Evolutionary conservation across 1,140 invertebrate species (phyloP).

Genomic region (Drosophila tsacasi): DNA sequence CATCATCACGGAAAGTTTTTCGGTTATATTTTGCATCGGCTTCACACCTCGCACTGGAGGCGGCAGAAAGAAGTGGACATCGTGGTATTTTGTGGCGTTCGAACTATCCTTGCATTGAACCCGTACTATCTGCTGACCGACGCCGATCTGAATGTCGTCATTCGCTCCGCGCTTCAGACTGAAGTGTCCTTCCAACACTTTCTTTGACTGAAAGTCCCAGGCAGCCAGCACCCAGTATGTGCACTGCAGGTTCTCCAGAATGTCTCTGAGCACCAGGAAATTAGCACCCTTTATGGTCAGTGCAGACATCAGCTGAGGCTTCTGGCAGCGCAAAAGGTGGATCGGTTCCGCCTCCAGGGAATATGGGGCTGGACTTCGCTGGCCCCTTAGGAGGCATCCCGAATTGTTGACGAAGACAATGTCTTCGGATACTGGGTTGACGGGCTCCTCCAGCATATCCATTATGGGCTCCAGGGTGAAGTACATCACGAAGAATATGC

Average conservation of each 20-base stretch:
- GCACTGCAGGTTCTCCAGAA: conserved; percentile 4
- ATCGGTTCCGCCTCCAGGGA: neutral
- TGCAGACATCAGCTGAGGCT: conserved; percentile 6
- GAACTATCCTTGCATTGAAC: neutral
- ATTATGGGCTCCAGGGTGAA: conserved; percentile 11
- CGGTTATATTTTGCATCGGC: neutral
- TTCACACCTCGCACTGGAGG: neutral
- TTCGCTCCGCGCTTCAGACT: neutral
- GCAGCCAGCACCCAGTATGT: conserved; percentile 6
- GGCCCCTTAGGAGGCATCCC: conserved; percentile 21
- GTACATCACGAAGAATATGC: conserved; percentile 17
- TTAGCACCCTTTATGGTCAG: neutral
- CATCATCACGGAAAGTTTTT: conserved; percentile 87
- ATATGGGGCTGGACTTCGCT: neutral
- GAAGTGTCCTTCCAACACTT: conserved; percentile 1
- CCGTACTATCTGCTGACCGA: conserved; percentile 27
- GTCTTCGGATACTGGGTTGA: neutral
- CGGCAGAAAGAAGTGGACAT: conserved; percentile 55
- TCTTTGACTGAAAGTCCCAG: neutral
- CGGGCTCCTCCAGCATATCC: neutral
- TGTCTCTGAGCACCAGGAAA: neutral
- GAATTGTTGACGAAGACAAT: conserved; percentile 43
- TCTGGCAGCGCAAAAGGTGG: neutral
- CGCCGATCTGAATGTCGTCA: conserved; percentile 2
- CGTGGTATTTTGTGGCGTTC: conserved; percentile 19